Evolutionary conservation across 2,113 vertebrate species (phyloP), one percentile per base, ranked within the genome.

Genomic region (Scalopus aquaticus): DNA sequence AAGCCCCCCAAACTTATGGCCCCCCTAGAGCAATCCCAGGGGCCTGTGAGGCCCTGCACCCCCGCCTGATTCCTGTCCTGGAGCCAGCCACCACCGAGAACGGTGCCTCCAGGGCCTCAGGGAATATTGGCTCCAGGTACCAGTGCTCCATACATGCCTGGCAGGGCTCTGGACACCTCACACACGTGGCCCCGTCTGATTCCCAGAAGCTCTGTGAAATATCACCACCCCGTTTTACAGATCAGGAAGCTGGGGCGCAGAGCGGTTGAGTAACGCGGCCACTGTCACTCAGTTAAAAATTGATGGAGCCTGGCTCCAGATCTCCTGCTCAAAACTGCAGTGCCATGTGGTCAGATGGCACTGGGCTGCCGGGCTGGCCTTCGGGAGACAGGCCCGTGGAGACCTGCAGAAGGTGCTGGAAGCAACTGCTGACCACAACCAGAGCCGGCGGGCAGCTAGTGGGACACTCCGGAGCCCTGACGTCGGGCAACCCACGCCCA

Each of bases 381-480:
- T 30, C 51, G 0, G 2, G 49, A 74, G 49, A 35, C 17, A 80
- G 42, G 80, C 54, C 49, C 6, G 7, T 3, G 3, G 62, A 62
- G 76, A 19, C 65, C 72, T 10, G 10, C 37, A 70, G 82, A 86
- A 79, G 64, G 51, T 26, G 0, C 73, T 17, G 3, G 72, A 91
- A 83, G 39, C 65, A 20, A 2, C 64, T 88, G 79, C 85, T 44
- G 87, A 93, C 90, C 54, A 79, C 49, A 74, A 73, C n/a, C 60
- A 32, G 76, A 0, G 0, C 76, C 1, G 7, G 35, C 26, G 2
- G 81, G 51, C 39, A 86, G 85, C 92, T 85, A 69, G 19, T 28
- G 91, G 96, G 94, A 88, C 94, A 54, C 46, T 35, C 42, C 35
- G 92, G 93, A 46, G 11, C 95, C 93, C 81, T 54, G 93, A 84